A percentile compares a stretch with the other conserved stretches of the same genome.
phyloP scores from a whole-genome alignment of 2,113 vertebrate genomes.

The Rhinolophus sinicus region DNA sequence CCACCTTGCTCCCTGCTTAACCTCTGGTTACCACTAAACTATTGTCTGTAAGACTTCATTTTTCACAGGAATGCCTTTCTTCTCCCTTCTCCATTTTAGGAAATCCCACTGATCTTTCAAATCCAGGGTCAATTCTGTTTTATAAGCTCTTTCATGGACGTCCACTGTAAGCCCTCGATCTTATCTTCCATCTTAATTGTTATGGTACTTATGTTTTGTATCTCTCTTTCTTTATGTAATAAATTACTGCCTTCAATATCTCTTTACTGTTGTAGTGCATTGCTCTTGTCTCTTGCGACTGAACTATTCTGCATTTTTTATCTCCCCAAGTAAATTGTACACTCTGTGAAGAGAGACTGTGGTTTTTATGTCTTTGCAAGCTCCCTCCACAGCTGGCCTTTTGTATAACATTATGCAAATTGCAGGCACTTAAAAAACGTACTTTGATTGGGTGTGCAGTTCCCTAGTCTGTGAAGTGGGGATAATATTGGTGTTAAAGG shows the following conservation, averaged over 20 bases:
- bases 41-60: background rate
- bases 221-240: background rate
- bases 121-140: background rate
- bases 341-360: constrained; percentile 27
- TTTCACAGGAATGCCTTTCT: background rate
- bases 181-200: background rate
- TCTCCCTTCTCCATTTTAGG: background rate
- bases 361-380: background rate
- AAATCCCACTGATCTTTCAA: background rate
- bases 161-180: background rate
- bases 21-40: too few relatives aligned
- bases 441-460: background rate
- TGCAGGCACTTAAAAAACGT: background rate
- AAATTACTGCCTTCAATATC: background rate
- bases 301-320: constrained; percentile 39
- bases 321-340: constrained; percentile 8
- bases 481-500: background rate
- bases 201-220: background rate
- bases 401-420: constrained; percentile 48
- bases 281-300: background rate
- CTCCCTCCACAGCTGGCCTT: constrained; percentile 3
- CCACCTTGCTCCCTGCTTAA: too few relatives aligned
- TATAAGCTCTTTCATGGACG: background rate
- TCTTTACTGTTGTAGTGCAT: background rate
- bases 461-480: background rate